Base-by-base conservation (phyloP, 2,888 invertebrate species). In the Heterodera filipjevi region DNA sequence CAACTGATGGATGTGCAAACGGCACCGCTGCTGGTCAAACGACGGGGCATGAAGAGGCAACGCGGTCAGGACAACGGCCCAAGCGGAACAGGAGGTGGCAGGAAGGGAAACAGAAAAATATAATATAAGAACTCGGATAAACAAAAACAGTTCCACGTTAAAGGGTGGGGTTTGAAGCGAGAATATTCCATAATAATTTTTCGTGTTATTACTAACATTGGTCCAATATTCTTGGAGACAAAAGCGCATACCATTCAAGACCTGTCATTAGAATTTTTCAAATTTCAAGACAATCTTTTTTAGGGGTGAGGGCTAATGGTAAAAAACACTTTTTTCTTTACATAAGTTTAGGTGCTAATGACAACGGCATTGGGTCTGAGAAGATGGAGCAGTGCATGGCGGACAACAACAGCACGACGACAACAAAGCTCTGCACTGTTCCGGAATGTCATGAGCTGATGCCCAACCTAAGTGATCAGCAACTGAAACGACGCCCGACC, bases 1-100 rank as follows among this genome's bases (percentile, higher is more conserved):
- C 91, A 93, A 70, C 90, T 94, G 78, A 80, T 93, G 89, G 93
- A 93, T 85, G 94, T 94, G 0, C 91, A 92, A 46, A 92, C 92
- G 77, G 93, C 93, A 0, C 93, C 93, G 83, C 90, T 93, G 71
- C 73, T 83, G 35, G 68, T 81, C 80, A 85, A 85, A 66, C 79
- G 87, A 71, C 81, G 88, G 16, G 88, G 88, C 49, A 82, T 83
- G 76, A 88, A 88, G 75, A 76, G 82, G 2, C 75, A 75, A 59
- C 74, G 80, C 33, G 68, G 68, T 35, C 32, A 6, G 68, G 68
- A 68, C 22, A 35, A n/a, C 71, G 35, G 32, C n/a, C 53, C 64
- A 6, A 77, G 59, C 2, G 49, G 8, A 27, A 12, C 76, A 39
- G 74, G 53, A 5, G 46, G 32, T 32, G 33, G 53, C 39, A 39